These are phyloP conservation scores for Trachops cirrhosus DNA, from an alignment of 2,797 vertebrate species.

Conservation along the genomic window DNA sequence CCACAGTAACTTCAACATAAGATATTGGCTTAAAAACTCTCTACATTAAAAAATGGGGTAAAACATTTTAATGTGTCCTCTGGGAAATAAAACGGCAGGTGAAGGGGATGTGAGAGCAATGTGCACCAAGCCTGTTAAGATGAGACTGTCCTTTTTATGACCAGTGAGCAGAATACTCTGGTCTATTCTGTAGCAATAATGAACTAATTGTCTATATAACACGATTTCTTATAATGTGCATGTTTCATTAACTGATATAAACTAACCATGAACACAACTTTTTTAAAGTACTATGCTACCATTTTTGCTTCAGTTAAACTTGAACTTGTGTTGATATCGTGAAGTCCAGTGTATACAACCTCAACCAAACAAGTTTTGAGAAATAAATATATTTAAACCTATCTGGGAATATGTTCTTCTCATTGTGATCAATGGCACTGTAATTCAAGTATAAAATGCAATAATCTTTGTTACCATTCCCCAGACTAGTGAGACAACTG, in stretches of 20 bases:
- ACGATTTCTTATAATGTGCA: neutral
- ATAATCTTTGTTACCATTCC: neutral
- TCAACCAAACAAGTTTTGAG: neutral
- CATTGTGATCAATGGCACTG: neutral
- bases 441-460: conserved; percentile 9
- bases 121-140: conserved; percentile 17
- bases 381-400: neutral
- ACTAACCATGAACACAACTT: neutral
- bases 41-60: conserved; percentile 5
- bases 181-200: conserved; percentile 42
- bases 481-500: neutral
- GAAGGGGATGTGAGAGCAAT: conserved; percentile 60
- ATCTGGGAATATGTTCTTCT: neutral
- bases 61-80: conserved; percentile 58
- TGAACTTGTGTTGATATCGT: neutral
- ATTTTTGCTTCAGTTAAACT: neutral
- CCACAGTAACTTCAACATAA: conserved; percentile 52
- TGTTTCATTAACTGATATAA: conserved; percentile 34
- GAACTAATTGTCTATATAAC: conserved; percentile 17
- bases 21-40: conserved; percentile 54
- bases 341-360: neutral
- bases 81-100: conserved; percentile 68
- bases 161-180: conserved; percentile 45
- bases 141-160: conserved; percentile 29
- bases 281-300: neutral